A percentile compares a stretch with the other conserved stretches of the same genome.
These are phyloP conservation scores for Paedocypris micromegethes DNA, from an alignment of 2,797 vertebrate species.

Conservation along the genomic window DNA sequence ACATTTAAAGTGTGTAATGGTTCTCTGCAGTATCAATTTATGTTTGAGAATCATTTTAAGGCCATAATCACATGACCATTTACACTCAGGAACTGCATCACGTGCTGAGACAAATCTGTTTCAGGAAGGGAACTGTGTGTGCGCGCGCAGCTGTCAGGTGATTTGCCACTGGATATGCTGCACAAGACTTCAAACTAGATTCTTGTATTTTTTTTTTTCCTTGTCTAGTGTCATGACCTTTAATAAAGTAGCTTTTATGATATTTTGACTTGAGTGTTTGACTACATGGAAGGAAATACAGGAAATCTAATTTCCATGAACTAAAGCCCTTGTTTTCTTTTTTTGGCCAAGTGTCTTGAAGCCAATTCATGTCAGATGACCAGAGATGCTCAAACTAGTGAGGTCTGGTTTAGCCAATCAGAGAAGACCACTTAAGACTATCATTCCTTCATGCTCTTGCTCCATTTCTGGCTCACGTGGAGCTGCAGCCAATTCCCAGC, in stretches of 20 bases:
- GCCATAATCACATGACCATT: background rate
- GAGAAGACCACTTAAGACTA: too few species aligned
- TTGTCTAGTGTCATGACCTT: constrained; percentile 17
- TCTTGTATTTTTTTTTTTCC: constrained; percentile 6
- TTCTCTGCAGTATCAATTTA: too few species aligned
- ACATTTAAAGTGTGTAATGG: too few species aligned
- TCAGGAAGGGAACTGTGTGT: background rate
- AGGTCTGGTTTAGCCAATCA: too few species aligned
- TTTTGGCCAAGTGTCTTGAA: too few species aligned
- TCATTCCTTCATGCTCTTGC: too few species aligned
- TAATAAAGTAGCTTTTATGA: constrained; percentile 37
- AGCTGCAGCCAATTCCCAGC: too few species aligned
- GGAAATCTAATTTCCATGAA: background rate
- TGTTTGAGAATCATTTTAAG: too few species aligned
- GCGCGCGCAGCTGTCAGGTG: background rate
- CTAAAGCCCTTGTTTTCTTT: background rate
- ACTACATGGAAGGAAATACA: background rate
- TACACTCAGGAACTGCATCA: background rate
- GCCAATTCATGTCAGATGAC: too few species aligned
- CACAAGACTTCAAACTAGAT: background rate
- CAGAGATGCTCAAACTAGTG: too few species aligned
- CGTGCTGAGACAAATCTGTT: too few species aligned
- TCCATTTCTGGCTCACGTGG: too few species aligned
- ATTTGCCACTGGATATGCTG: background rate
- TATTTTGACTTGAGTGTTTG: background rate